phyloP scores from a whole-genome alignment of 2,797 vertebrate genomes.

The Pempheris klunzingeri region DNA sequence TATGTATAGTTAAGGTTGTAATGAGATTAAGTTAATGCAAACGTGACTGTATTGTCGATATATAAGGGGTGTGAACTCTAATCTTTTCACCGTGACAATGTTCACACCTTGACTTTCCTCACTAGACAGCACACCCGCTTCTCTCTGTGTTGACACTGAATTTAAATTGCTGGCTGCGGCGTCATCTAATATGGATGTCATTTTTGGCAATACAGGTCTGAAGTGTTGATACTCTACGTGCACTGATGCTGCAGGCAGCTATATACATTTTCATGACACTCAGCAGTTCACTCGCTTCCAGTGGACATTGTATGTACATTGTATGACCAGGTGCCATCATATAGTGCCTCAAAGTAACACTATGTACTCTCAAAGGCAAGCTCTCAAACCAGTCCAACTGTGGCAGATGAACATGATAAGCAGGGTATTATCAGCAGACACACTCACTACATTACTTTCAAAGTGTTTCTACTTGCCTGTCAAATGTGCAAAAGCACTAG shows the following conservation, averaged over 20 bases:
- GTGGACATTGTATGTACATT: neutral
- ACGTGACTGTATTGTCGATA: neutral
- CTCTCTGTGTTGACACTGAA: neutral
- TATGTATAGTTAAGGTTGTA: neutral
- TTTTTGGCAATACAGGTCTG: neutral
- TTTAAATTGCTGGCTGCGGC: neutral
- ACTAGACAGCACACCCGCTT: too few species aligned
- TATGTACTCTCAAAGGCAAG: neutral
- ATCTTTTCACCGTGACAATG: neutral
- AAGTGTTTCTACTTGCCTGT: constrained; percentile 8
- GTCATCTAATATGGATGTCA: neutral
- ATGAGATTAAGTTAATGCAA: neutral
- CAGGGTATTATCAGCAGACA: neutral
- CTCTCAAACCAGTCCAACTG: constrained; percentile 1
- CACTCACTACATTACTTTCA: neutral
- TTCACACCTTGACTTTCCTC: neutral
- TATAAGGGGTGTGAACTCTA: neutral
- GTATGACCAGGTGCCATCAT: neutral
- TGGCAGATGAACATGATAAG: neutral
- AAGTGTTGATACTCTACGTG: neutral
- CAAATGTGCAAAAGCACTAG: neutral
- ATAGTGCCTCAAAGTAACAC: too few species aligned
- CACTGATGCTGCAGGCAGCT: neutral
- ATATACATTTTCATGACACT: neutral
- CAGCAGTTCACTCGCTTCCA: neutral